phyloP scores from a whole-genome alignment of 30 jellyfish, hydroid and myxozoan species.

The Hydractinia symbiolongicarpus region DNA sequence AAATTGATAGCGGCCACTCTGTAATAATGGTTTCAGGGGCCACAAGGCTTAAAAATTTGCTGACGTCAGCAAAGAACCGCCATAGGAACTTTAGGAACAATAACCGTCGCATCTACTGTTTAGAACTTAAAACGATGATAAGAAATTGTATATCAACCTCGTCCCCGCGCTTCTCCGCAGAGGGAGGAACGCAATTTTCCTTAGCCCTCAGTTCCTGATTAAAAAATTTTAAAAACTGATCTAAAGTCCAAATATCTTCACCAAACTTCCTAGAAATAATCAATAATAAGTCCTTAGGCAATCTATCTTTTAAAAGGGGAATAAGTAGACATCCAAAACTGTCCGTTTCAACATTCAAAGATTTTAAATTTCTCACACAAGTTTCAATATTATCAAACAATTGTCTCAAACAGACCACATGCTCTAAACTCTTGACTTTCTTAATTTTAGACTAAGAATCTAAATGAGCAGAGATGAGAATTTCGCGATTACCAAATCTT shows the following conservation, averaged over 20 bases:
- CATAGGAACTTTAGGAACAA: too few relatives aligned
- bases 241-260: conserved; percentile 17
- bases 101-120: too few relatives aligned
- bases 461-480: conserved; percentile 18
- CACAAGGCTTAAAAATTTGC: too few relatives aligned
- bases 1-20: too few relatives aligned
- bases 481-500: conserved; percentile 18
- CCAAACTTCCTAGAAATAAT: neutral
- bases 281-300: neutral
- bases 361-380: conserved; percentile 21
- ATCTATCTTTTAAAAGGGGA: conserved; percentile 10
- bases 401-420: conserved; percentile 8
- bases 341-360: conserved; percentile 24
- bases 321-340: conserved; percentile 16
- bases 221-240: too few relatives aligned
- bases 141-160: too few relatives aligned
- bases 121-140: too few relatives aligned
- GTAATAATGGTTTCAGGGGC: too few relatives aligned
- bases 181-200: too few relatives aligned
- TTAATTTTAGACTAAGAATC: conserved; percentile 7
- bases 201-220: too few relatives aligned
- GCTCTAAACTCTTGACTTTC: neutral
- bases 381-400: conserved; percentile 23
- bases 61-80: too few relatives aligned
- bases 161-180: too few relatives aligned